Conservation (phyloP, 2,113 vertebrate genomes). For the Ovibos moschatus region DNA sequence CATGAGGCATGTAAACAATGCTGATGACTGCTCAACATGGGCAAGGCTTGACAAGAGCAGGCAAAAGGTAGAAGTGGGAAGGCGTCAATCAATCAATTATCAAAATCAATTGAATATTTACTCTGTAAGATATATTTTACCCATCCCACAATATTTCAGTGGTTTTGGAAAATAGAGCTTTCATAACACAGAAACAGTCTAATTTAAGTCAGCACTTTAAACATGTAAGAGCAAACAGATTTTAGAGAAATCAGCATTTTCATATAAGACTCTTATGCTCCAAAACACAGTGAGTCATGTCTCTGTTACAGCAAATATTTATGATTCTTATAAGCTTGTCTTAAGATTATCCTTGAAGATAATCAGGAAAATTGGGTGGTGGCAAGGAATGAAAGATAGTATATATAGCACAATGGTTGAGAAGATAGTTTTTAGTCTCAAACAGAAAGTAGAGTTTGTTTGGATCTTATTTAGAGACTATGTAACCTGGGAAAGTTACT, state of each 20-base stretch:
- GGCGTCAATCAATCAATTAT: background rate
- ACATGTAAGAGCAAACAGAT: background rate
- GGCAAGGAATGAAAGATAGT: background rate
- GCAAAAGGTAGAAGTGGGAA: background rate
- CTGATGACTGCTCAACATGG: background rate
- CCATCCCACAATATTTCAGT: background rate
- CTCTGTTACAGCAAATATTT: slow-evolving; percentile 13
- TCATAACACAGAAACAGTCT: background rate
- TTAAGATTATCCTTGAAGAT: slow-evolving; percentile 28
- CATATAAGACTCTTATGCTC: background rate
- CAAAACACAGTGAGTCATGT: slow-evolving; percentile 10
- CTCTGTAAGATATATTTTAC: background rate
- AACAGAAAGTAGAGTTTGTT: background rate
- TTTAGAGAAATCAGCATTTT: slow-evolving; percentile 45
- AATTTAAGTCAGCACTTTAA: background rate
- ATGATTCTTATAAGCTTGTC: background rate
- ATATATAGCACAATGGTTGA: background rate
- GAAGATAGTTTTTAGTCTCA: background rate
- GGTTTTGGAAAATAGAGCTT: background rate
- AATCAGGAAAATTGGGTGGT: background rate
- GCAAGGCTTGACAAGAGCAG: background rate
- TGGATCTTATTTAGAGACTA: background rate
- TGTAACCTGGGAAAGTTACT: background rate
- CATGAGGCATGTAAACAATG: too few relatives aligned
- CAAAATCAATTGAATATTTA: background rate